Conservation (phyloP, 2,113 vertebrate species). For the Grus americana region DNA sequence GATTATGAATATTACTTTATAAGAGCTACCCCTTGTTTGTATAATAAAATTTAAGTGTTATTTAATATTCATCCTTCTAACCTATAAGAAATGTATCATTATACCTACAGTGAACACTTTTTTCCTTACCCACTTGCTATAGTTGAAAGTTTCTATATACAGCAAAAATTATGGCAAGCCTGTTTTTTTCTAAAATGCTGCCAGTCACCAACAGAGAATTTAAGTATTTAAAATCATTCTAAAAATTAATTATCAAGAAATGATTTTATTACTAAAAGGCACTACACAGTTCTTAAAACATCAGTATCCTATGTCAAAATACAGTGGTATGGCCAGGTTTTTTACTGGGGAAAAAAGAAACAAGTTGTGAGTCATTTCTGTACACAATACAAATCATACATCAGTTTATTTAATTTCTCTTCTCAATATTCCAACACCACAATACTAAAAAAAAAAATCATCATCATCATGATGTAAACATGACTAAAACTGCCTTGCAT, state of each 20-base stretch:
- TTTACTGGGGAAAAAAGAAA: not conserved
- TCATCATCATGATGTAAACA: not conserved
- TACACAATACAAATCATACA: not conserved
- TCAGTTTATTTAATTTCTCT: not conserved
- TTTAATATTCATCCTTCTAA: not conserved
- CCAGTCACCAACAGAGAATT: not conserved
- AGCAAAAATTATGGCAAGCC: not conserved
- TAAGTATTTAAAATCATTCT: not conserved
- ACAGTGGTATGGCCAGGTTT: fast-evolving
- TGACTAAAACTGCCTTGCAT: not conserved
- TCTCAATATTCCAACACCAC: not conserved
- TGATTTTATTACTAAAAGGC: not conserved
- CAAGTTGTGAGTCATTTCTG: not conserved
- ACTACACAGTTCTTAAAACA: not conserved
- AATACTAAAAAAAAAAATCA: not conserved
- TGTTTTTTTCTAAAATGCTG: not conserved
- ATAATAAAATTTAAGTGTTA: not conserved
- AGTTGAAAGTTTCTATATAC: not conserved
- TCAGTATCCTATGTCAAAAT: not conserved
- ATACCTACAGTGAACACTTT: not conserved
- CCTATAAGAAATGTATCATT: not conserved
- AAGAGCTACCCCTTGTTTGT: not conserved
- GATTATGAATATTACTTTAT: not conserved
- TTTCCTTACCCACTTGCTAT: not conserved
- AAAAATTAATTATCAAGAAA: not conserved